Conservation (phyloP, 2,888 invertebrate species). For the Phyllotreta cruciferae region DNA sequence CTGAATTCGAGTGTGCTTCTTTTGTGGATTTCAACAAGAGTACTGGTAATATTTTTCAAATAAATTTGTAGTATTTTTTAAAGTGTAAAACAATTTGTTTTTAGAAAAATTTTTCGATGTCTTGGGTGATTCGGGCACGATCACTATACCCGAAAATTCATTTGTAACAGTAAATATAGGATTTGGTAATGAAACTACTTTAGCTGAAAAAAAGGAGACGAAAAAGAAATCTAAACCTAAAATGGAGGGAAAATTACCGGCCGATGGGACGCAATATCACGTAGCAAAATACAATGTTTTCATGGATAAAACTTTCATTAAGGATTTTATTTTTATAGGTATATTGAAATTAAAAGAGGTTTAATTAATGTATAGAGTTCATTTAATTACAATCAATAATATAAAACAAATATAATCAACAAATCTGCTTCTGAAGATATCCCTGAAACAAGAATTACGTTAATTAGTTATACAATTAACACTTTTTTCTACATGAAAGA, state of each 20-base stretch:
- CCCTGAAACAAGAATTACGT: constrained; percentile 4
- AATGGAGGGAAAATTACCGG: constrained; percentile 19
- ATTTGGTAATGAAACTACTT: constrained; percentile 37
- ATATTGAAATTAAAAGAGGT: constrained; percentile 30
- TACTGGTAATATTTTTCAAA: too few species aligned
- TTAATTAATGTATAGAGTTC: not conserved
- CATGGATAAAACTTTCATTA: constrained; percentile 36
- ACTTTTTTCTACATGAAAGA: not conserved
- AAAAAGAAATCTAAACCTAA: constrained; percentile 27
- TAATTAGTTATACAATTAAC: not conserved
- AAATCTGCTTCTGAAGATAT: not conserved
- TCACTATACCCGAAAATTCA: constrained; percentile 32
- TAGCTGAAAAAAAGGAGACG: constrained; percentile 30
- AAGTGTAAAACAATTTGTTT: too few species aligned
- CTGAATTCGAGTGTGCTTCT: too few species aligned
- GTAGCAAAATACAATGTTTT: constrained; percentile 42
- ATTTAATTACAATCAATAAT: not conserved
- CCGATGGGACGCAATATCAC: constrained; percentile 33
- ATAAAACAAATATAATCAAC: not conserved
- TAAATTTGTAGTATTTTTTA: too few species aligned
- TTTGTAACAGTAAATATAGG: constrained; percentile 33
- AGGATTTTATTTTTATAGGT: constrained; percentile 42
- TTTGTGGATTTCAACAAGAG: too few species aligned
- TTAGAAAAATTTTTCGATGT: constrained; percentile 37
- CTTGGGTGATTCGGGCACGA: constrained; percentile 26